Conservation (phyloP, 1,140 invertebrate species). For the Hormaphis cornu region DNA sequence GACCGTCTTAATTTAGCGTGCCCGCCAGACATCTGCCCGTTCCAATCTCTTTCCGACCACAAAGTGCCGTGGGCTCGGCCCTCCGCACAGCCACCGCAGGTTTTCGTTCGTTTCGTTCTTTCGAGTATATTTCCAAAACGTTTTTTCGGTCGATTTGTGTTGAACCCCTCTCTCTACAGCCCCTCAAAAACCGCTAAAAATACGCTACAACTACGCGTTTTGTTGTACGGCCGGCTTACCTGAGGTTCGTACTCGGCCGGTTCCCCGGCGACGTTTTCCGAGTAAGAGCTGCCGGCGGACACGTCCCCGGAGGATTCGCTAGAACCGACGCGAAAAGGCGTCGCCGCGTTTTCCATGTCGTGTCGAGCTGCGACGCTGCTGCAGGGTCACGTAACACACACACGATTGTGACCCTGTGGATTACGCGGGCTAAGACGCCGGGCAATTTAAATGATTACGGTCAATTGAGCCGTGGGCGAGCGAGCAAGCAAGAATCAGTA, state of each 20-base stretch:
- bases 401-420: not conserved
- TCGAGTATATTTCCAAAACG: no score
- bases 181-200: no score
- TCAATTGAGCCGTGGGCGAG: not conserved
- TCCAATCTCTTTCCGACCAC: not conserved
- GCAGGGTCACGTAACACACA: not conserved
- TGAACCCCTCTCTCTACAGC: no score
- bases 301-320: constrained; percentile 4
- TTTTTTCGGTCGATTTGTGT: no score
- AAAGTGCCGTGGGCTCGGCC: no score
- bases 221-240: constrained; percentile 35
- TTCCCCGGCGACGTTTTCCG: constrained; percentile 36
- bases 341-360: not conserved
- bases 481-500: no score
- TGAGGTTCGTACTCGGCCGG: constrained; percentile 39
- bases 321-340: constrained; percentile 11
- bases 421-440: not conserved
- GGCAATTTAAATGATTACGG: constrained; percentile 3
- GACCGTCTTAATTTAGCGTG: not conserved
- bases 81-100: no score
- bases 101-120: no score
- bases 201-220: no score
- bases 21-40: not conserved
- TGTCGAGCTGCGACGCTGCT: not conserved
- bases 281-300: constrained; percentile 35